Evolutionary conservation across 1,140 invertebrate genomes (phyloP).

Genomic region (Bombus fervidus): DNA sequence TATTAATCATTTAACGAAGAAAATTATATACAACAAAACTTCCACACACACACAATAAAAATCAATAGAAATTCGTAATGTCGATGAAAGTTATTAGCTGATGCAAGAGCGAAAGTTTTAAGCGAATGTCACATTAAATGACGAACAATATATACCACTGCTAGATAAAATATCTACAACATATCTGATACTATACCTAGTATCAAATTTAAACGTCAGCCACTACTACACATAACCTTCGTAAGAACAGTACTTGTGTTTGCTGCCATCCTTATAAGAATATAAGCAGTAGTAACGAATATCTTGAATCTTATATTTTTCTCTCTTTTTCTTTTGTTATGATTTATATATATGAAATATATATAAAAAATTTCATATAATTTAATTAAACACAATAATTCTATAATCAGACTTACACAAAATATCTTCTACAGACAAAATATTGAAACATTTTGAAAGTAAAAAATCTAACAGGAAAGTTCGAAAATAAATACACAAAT

Average conservation of each 20-base stretch:
- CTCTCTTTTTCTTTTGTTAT: neutral
- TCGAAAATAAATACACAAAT: neutral
- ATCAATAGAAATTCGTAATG: slow-evolving; percentile 12
- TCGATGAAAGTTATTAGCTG: neutral
- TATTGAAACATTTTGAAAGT: neutral
- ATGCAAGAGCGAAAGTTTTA: neutral
- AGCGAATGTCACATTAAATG: neutral
- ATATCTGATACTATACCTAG: neutral
- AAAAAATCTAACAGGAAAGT: neutral
- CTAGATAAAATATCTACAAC: neutral
- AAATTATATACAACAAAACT: neutral
- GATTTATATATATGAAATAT: neutral
- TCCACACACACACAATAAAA: neutral
- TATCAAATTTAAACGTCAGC: slow-evolving; percentile 14
- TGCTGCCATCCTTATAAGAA: neutral
- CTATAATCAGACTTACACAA: neutral
- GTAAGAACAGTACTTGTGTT: neutral
- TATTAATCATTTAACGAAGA: neutral
- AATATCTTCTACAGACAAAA: neutral
- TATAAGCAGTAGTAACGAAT: neutral
- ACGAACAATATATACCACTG: neutral
- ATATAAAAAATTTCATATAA: neutral
- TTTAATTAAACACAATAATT: neutral
- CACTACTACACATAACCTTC: slow-evolving; percentile 22
- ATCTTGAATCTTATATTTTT: neutral